These are phyloP conservation scores for Poecilus cupreus DNA, from an alignment of 2,888 invertebrate species.

Conservation along the genomic window DNA sequence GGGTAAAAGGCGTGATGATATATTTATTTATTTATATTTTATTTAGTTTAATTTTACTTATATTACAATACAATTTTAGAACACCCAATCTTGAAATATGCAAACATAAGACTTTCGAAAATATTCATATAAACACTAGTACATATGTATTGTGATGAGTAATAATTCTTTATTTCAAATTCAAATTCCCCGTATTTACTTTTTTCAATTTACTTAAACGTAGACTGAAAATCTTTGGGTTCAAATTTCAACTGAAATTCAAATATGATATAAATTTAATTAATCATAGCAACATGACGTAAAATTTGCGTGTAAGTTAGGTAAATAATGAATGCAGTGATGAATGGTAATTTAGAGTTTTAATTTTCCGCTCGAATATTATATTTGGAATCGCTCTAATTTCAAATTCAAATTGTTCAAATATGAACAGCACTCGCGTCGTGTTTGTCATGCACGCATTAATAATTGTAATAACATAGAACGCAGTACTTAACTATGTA, in stretches of 20 bases:
- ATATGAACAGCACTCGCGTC: background rate
- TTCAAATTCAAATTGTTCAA: conserved; percentile 13
- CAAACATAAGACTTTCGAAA: too few relatives aligned
- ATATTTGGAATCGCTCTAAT: conserved; percentile 1
- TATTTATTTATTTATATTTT: too few relatives aligned
- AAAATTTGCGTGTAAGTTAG: background rate
- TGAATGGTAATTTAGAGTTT: background rate
- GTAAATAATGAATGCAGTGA: conserved; percentile 4
- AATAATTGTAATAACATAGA: background rate
- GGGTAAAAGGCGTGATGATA: too few relatives aligned
- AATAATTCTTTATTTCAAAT: too few relatives aligned
- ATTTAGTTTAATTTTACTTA: too few relatives aligned
- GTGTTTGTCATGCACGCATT: background rate
- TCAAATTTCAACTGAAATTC: background rate
- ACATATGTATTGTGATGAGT: too few relatives aligned
- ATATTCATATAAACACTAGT: too few relatives aligned
- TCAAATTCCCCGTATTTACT: too few relatives aligned
- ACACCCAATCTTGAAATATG: too few relatives aligned
- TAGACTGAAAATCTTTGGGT: too few relatives aligned
- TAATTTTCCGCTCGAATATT: conserved; percentile 16
- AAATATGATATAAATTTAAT: background rate
- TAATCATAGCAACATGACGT: background rate
- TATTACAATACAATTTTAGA: too few relatives aligned
- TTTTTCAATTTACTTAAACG: too few relatives aligned
- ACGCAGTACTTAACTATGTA: background rate